Conservation (phyloP, 2,888 invertebrate genomes). For the Gymnocheta viridis region DNA sequence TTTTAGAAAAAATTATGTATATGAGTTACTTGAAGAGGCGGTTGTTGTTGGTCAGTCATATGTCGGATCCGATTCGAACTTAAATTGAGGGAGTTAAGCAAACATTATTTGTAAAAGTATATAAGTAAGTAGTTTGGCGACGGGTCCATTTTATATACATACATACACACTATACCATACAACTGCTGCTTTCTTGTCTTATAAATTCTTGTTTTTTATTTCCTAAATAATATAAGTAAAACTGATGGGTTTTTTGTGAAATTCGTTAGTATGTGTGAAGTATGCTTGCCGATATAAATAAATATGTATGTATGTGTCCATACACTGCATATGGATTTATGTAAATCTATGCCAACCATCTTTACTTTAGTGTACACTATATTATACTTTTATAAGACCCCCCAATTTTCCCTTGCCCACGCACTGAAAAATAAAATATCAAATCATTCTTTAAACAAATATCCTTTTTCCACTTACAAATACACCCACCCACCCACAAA, state of each 20-base stretch:
- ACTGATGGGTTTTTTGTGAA: conserved; percentile 34
- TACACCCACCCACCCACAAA: conserved; percentile 26
- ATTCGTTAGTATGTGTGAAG: conserved; percentile 24
- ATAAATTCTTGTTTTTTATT: conserved; percentile 19
- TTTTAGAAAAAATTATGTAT: neutral
- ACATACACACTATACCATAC: conserved; percentile 14
- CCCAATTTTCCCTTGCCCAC: neutral
- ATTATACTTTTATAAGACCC: neutral
- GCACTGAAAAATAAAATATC: conserved; percentile 49
- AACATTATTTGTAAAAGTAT: conserved; percentile 41
- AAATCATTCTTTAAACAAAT: conserved; percentile 67
- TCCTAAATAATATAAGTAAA: conserved; percentile 50
- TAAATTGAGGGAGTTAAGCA: conserved; percentile 58
- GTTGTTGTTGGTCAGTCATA: conserved; percentile 48
- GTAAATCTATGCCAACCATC: conserved; percentile 75
- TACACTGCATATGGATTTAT: conserved; percentile 79
- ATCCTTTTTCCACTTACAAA: conserved; percentile 53
- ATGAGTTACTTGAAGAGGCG: conserved; percentile 39
- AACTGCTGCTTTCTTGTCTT: conserved; percentile 48
- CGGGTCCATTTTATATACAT: conserved; percentile 65
- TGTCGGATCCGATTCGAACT: conserved; percentile 24
- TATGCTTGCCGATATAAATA: conserved; percentile 64
- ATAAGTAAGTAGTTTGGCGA: conserved; percentile 62
- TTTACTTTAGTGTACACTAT: conserved; percentile 38
- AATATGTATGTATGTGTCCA: conserved; percentile 45